Percentiles rank a stretch among this genome's conserved stretches.
phyloP scores from a whole-genome alignment of 2,797 vertebrate species.

The Parauchenoglanis punctatus region DNA sequence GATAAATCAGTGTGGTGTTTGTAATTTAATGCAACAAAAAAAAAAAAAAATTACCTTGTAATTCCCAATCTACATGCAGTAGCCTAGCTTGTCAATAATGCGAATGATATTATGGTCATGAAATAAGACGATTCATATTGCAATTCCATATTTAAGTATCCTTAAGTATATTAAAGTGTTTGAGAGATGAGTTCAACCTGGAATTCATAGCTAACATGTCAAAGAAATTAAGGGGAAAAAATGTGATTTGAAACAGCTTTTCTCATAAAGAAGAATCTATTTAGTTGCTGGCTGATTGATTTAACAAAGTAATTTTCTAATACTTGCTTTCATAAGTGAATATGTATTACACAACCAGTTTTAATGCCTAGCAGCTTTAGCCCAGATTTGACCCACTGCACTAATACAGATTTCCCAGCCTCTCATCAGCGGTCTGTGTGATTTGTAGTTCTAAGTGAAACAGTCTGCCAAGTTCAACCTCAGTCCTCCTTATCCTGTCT shows the following conservation, averaged over 20 bases:
- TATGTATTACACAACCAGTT: conserved; percentile 5
- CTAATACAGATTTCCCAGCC: conserved; percentile 44
- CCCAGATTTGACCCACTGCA: conserved; percentile 29
- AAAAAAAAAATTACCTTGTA: background rate
- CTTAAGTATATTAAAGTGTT: background rate
- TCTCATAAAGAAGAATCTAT: background rate
- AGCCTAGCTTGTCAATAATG: background rate
- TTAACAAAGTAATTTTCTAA: background rate
- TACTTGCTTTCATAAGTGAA: background rate
- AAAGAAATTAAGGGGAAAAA: background rate
- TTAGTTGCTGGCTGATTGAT: background rate
- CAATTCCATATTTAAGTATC: background rate
- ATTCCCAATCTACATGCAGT: background rate
- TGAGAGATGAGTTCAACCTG: background rate
- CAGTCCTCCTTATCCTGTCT: conserved; percentile 15
- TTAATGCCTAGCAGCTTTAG: conserved; percentile 12
- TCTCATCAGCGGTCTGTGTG: conserved; percentile 37
- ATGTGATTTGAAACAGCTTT: background rate
- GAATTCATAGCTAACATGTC: background rate
- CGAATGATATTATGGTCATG: background rate
- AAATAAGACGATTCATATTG: background rate
- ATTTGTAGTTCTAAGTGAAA: conserved; percentile 43
- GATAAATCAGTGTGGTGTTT: background rate
- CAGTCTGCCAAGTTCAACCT: conserved; percentile 43
- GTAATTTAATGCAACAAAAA: background rate